Base-by-base conservation (phyloP, 2,888 invertebrate species). In the Blastobasis lacticolella region DNA sequence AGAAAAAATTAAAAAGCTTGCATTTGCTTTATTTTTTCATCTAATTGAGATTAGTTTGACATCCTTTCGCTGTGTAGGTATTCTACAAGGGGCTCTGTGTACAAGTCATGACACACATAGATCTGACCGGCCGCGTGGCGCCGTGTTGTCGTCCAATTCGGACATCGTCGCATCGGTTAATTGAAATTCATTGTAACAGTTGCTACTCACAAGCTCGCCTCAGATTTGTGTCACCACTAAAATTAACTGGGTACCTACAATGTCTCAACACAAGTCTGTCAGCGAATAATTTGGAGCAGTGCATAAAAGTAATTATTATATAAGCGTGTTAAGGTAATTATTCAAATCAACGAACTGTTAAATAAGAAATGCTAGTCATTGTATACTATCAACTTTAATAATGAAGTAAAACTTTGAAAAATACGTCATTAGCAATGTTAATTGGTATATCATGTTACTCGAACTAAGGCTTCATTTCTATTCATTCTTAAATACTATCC, bases 291-390 rank as follows among this genome's bases (percentile, higher is more conserved):
- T 60, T 65, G 69, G 63, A 71, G 68, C 65, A 71, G 61, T 67
- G 75, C 73, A 77, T 74, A 67, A 55, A 60, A 61, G 59, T 56
- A 54, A 23, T 62, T 59, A 57, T 23, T 60, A 61, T 38, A 55
- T 67, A 71, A 67, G 66, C 70, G 70, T 69, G 71, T 67, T 60
- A 69, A 73, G 67, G 66, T 73, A 67, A 69, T 66, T 68, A 62
- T 63, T 69, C 60, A 64, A 72, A 79, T 84, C 84, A 85, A 82
- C 81, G 78, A 84, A 81, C 72, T 80, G 77, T 78, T 73, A 62
- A 74, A 68, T 70, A 74, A 73, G 75, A 78, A 75, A 72, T 74
- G 75, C 84, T 83, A 85, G 84, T 86, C 83, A 82, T 75, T 70
- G 64, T 72, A 74, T 73, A 60, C 64, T 69, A 23, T 23, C 23